phyloP scores from a whole-genome alignment of 2,797 vertebrate genomes.

The Epinephelus awoara region DNA sequence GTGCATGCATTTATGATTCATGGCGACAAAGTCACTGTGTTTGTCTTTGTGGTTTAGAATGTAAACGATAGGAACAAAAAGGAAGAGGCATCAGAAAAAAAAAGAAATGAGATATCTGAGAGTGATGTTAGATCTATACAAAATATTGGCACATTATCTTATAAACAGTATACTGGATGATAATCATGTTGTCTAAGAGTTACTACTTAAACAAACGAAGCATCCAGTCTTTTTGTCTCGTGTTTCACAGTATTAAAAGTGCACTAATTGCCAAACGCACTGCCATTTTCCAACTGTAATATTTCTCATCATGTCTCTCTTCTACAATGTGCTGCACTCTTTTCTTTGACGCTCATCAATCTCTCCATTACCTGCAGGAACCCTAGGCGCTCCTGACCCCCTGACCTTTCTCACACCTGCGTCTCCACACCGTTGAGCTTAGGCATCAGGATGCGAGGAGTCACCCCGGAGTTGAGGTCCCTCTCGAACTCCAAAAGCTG shows the following conservation, averaged over 20 bases:
- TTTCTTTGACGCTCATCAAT: constrained; percentile 12
- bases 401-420: constrained; percentile 78
- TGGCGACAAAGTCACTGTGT: constrained; percentile 44
- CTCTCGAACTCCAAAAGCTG: constrained; percentile 92
- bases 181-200: constrained; percentile 64
- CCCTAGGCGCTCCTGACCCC: constrained; percentile 11
- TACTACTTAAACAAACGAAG: constrained; percentile 52
- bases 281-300: constrained; percentile 30
- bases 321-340: constrained; percentile 38
- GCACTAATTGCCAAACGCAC: constrained; percentile 57
- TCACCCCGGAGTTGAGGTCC: constrained; percentile 91
- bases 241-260: constrained; percentile 81
- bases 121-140: constrained; percentile 65
- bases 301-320: constrained; percentile 24
- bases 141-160: constrained; percentile 84
- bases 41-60: constrained; percentile 43
- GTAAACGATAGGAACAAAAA: constrained; percentile 63
- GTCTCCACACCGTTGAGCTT: constrained; percentile 91
- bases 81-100: constrained; percentile 52
- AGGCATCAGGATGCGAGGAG: constrained; percentile 91
- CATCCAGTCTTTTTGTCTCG: constrained; percentile 57
- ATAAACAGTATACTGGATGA: constrained; percentile 70
- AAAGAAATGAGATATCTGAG: constrained; percentile 58
- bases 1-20: constrained; percentile 64
- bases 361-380: background rate